phyloP scores from a whole-genome alignment of 2,113 vertebrate species.

The Nothocercus nigrocapillus region DNA sequence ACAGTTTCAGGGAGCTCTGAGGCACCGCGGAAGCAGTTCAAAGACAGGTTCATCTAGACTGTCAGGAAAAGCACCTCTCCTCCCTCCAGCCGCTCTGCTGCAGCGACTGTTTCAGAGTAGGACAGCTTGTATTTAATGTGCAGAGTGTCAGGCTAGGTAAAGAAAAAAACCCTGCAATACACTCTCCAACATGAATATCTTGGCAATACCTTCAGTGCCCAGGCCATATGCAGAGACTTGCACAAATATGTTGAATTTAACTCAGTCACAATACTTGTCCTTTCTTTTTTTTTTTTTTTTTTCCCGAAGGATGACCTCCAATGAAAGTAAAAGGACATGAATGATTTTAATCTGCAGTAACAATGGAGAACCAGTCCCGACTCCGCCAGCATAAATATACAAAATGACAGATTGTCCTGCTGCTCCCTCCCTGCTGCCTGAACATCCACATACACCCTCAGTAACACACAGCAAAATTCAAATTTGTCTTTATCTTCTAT shows the following conservation, averaged over 20 bases:
- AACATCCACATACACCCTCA: constrained; percentile 45
- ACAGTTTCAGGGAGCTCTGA: not conserved
- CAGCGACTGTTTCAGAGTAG: not conserved
- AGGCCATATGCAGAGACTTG: not conserved
- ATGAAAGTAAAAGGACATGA: constrained; percentile 69
- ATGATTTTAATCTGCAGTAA: constrained; percentile 80
- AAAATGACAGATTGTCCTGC: constrained; percentile 77
- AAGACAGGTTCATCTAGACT: not conserved
- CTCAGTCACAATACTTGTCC: constrained; percentile 49
- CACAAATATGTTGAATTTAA: constrained; percentile 38
- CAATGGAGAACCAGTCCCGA: constrained; percentile 65
- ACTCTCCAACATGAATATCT: not conserved
- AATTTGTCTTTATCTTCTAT: constrained; percentile 75
- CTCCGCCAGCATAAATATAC: constrained; percentile 71
- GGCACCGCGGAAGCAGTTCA: not conserved
- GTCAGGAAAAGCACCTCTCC: not conserved
- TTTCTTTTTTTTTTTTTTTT: constrained; percentile 31
- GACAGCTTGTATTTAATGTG: not conserved
- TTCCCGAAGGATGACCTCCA: constrained; percentile 72
- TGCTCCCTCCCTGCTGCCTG: constrained; percentile 29
- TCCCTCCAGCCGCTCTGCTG: not conserved
- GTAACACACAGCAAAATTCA: constrained; percentile 73
- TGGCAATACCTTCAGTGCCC: not conserved
- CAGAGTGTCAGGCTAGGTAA: not conserved
- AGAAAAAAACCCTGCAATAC: not conserved